Base-by-base conservation (phyloP, 2,113 vertebrate species). In the Xiphias gladius region DNA sequence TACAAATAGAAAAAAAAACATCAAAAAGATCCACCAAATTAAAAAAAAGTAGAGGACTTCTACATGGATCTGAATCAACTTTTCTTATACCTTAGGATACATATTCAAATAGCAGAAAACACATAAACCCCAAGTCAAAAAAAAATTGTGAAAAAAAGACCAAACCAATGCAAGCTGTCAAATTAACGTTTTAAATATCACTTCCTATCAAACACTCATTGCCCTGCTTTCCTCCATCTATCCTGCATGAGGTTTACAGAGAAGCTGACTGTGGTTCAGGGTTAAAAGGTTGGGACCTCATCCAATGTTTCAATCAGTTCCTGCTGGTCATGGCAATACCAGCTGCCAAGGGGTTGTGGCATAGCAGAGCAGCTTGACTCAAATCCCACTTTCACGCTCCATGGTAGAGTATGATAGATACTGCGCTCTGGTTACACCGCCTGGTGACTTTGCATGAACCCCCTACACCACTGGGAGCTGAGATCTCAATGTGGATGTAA, bases 281-380 rank as follows among this genome's bases (percentile, higher is more conserved):
- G 66, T 22, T 48, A 28, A 71, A 55, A 41, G 22, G 59, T 48
- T 58, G 26, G 62, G 79, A 59, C 14, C 8, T 46, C 1, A 1
- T 73, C 73, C 57, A 62, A 43, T 22, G 59, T 43, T 65, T 87
- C 66, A 67, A 50, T 30, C 35, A 12, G 70, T 20, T 58, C 35
- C 16, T 32, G 16, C 52, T 57, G 73, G 65, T 69, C 3, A 11
- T 55, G 79, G 64, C 66, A 77, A 72, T 30, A 37, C 35, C 61
- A 58, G 80, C 82, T 83, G 89, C 84, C 79, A 54, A 86, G 57
- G 35, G 43, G 73, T 84, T 26, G 35, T 30, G 5, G 69, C 80
- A 86, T 63, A 67, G 79, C 76, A 68, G 63, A 79, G 78, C 88
- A 80, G 80, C 71, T 78, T 68, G 75, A 81, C 57, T 79, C 63